Percentiles rank a stretch among this genome's conserved stretches.
Evolutionary conservation across 2,113 vertebrate species (phyloP).

Genomic region (Saguinus imperator): DNA sequence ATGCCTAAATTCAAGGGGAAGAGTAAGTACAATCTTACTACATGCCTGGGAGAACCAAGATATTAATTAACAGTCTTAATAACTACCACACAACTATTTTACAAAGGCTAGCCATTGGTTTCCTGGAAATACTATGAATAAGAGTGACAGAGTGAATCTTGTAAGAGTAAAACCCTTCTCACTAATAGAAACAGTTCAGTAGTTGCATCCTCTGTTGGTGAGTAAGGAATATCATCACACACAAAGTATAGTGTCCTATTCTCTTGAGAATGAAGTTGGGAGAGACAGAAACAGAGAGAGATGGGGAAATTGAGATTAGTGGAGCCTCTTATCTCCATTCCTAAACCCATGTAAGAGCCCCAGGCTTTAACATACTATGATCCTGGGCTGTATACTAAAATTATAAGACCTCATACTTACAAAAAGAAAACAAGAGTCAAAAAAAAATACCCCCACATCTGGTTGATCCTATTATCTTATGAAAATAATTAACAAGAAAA

Average conservation of each 20-base stretch:
- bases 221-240: not conserved
- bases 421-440: slow-evolving; percentile 34
- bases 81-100: not conserved
- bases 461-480: slow-evolving; percentile 31
- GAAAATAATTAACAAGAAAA: slow-evolving; percentile 64
- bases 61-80: not conserved
- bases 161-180: not conserved
- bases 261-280: not conserved
- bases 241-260: not conserved
- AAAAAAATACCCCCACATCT: not conserved
- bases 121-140: not conserved
- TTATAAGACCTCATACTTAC: not conserved
- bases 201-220: not conserved
- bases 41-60: not conserved
- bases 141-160: not conserved
- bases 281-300: not conserved
- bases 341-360: not conserved
- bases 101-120: not conserved
- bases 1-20: not conserved
- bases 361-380: not conserved
- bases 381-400: not conserved
- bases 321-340: not conserved
- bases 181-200: not conserved
- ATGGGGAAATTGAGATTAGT: not conserved
- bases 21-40: not conserved